Evolutionary conservation across 2,797 vertebrate species (phyloP).

Genomic region (Tenualosa thibaudeaui): DNA sequence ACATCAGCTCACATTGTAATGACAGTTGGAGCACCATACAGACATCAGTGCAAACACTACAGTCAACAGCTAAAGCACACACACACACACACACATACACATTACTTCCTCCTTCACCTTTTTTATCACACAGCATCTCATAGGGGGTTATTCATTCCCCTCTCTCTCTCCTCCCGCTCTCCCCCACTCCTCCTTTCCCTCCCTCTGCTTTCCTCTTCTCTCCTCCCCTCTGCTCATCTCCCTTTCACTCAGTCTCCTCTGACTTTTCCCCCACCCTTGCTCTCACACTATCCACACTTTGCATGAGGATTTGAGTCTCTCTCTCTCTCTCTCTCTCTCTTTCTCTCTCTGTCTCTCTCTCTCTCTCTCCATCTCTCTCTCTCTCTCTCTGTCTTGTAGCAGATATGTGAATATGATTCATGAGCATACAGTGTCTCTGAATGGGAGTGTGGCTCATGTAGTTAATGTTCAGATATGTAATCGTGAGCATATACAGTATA

Average conservation of each 20-base stretch:
- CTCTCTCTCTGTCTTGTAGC: neutral
- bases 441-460: conserved; percentile 79
- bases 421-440: conserved; percentile 82
- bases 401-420: too few species aligned
- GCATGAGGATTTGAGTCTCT: neutral
- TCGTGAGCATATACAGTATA: too few species aligned
- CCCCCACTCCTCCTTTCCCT: neutral
- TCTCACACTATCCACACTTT: neutral
- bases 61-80: neutral
- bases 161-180: neutral
- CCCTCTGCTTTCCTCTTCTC: too few species aligned
- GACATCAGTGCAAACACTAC: neutral
- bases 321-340: neutral
- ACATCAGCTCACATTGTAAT: neutral
- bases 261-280: neutral
- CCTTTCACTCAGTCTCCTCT: neutral
- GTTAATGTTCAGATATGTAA: too few species aligned
- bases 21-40: neutral
- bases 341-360: too few species aligned
- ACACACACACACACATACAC: neutral
- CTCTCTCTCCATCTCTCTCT: neutral
- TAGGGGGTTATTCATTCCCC: neutral
- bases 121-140: neutral
- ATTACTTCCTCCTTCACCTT: neutral
- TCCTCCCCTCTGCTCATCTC: too few species aligned